These are phyloP conservation scores for Scaptomyza pallida DNA, from an alignment of 1,140 invertebrate species.

Conservation along the genomic window DNA sequence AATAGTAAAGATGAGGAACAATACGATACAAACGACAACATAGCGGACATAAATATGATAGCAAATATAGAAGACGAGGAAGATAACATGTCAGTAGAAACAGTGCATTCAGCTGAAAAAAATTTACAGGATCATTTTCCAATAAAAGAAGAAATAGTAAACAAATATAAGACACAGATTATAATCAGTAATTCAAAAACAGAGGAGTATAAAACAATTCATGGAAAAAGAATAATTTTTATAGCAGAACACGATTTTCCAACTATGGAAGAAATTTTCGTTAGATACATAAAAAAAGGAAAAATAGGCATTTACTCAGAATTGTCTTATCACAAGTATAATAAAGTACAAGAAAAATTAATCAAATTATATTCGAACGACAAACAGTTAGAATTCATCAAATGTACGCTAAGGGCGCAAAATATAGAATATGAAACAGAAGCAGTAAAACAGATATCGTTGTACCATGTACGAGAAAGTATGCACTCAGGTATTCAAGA, in stretches of 20 bases:
- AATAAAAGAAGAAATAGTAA: slow-evolving; percentile 41
- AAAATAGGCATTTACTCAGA: slow-evolving; percentile 40
- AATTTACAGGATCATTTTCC: slow-evolving; percentile 32
- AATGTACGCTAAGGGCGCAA: slow-evolving; percentile 29
- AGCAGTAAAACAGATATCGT: slow-evolving; percentile 38
- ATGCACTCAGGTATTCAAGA: too few relatives aligned
- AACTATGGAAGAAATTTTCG: too few relatives aligned
- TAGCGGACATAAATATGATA: slow-evolving; percentile 21
- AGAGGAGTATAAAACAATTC: slow-evolving; percentile 14
- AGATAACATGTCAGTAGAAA: slow-evolving; percentile 20
- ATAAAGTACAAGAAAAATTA: slow-evolving; percentile 38
- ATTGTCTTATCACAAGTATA: slow-evolving; percentile 20
- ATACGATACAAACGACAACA: slow-evolving; percentile 4
- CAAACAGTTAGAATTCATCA: slow-evolving; percentile 38
- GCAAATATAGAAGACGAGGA: slow-evolving; percentile 26
- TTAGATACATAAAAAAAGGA: slow-evolving; percentile 28
- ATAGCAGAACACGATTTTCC: too few relatives aligned
- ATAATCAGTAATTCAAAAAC: slow-evolving; percentile 18
- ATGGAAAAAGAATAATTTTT: too few relatives aligned
- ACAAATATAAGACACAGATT: slow-evolving; percentile 37
- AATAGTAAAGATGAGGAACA: slow-evolving; percentile 1
- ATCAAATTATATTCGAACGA: slow-evolving; percentile 35
- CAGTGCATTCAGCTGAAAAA: slow-evolving; percentile 46
- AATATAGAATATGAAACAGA: slow-evolving; percentile 36
- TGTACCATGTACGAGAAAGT: too few relatives aligned